These are phyloP conservation scores for Temnothorax unifasciatus DNA, from an alignment of 2,888 invertebrate species.

Conservation along the genomic window DNA sequence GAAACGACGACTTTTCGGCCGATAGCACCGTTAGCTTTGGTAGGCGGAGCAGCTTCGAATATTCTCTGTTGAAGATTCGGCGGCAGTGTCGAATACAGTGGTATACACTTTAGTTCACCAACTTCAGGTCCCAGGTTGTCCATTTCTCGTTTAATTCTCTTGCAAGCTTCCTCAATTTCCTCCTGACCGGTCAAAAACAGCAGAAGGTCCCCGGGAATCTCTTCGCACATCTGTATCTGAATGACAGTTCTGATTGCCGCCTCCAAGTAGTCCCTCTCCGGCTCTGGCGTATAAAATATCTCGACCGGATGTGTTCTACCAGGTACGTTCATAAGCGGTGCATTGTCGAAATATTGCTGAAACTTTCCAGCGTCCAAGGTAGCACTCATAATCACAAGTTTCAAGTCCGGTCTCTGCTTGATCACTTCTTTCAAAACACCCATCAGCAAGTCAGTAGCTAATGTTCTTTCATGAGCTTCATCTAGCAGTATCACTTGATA, in stretches of 20 bases:
- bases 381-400: constrained; percentile 99
- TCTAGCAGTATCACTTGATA: constrained; percentile 98
- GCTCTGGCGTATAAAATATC: constrained; percentile 99
- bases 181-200: constrained; percentile 96
- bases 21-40: constrained; percentile 94
- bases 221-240: constrained; percentile 98
- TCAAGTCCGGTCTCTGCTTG: constrained; percentile 96
- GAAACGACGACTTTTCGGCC: constrained; percentile 98
- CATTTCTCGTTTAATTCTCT: constrained; percentile 97
- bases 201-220: constrained; percentile 96
- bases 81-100: constrained; percentile 98
- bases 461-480: constrained; percentile 99
- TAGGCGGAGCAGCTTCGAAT: constrained; percentile 98
- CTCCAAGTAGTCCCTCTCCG: constrained; percentile 98
- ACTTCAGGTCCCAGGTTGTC: constrained; percentile 98
- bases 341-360: constrained; percentile 99
- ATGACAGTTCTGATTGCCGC: constrained; percentile 99
- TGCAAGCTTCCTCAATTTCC: constrained; percentile 99
- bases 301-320: constrained; percentile 98
- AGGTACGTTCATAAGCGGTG: constrained; percentile 99
- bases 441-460: constrained; percentile 99
- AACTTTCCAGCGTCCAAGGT: constrained; percentile 99
- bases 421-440: constrained; percentile 99
- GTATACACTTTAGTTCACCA: constrained; percentile 99
- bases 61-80: constrained; percentile 99